These are phyloP conservation scores for Hypselothyrea guttata DNA, from an alignment of 2,888 invertebrate species.

Conservation along the genomic window DNA sequence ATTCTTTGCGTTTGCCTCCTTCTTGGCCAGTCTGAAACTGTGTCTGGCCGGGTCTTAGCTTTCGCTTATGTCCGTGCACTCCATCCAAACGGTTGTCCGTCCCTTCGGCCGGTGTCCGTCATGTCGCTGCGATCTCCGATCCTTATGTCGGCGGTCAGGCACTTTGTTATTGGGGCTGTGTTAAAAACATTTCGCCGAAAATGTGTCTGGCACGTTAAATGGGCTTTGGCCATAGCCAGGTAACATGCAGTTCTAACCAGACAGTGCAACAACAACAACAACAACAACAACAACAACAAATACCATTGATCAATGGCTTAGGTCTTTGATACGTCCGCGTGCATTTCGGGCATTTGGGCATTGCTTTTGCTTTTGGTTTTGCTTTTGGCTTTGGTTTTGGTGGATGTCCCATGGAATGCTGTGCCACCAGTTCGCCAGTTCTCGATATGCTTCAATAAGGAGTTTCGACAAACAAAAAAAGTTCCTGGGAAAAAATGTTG, in stretches of 20 bases:
- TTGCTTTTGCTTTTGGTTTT: conserved; percentile 15
- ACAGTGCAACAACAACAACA: conserved; percentile 63
- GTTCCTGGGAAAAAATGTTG: conserved; percentile 77
- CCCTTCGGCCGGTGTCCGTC: conserved; percentile 10
- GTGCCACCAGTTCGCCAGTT: conserved; percentile 74
- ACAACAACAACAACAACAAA: conserved; percentile 59
- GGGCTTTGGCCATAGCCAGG: conserved; percentile 55
- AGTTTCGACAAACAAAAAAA: conserved; percentile 47
- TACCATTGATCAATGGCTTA: conserved; percentile 73
- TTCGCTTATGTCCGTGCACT: conserved; percentile 39
- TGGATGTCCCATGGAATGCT: conserved; percentile 77
- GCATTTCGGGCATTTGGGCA: conserved; percentile 9
- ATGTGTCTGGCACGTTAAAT: conserved; percentile 77
- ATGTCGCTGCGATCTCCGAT: conserved; percentile 35
- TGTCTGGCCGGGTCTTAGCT: conserved; percentile 48
- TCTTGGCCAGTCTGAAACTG: conserved; percentile 7
- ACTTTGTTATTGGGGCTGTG: conserved; percentile 42
- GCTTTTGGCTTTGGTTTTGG: too few relatives aligned
- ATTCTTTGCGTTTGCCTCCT: conserved; percentile 41
- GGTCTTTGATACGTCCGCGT: conserved; percentile 74
- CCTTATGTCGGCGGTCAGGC: conserved; percentile 53
- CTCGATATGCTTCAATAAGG: conserved; percentile 64
- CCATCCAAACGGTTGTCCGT: conserved; percentile 14
- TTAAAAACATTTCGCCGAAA: conserved; percentile 75
- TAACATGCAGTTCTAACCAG: conserved; percentile 76